Percentiles rank a stretch among this genome's conserved stretches.
Conservation (phyloP, 1,140 invertebrate genomes). For the Procambarus virginalis region DNA sequence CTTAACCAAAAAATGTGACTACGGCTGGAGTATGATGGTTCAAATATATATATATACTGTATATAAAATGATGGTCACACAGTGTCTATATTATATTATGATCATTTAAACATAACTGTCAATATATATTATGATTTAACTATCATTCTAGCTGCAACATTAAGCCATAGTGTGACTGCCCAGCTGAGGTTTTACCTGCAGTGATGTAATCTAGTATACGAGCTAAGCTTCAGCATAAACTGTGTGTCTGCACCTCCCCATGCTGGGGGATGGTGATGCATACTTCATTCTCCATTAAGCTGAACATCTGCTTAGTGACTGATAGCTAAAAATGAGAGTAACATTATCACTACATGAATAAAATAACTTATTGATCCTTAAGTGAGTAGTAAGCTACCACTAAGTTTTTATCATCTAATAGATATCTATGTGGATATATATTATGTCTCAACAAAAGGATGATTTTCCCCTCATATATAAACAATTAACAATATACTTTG, state of each 20-base stretch:
- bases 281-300: no score
- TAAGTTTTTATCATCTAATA: not conserved
- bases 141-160: not conserved
- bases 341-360: not conserved
- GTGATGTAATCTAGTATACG: not conserved
- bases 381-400: no score
- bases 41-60: not conserved
- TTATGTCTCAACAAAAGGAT: not conserved
- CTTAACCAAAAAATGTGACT: no score
- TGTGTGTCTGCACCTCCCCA: not conserved
- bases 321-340: not conserved
- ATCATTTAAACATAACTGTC: not conserved
- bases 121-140: not conserved
- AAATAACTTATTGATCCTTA: not conserved
- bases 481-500: not conserved
- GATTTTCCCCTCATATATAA: not conserved
- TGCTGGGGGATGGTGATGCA: not conserved
- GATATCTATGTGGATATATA: not conserved
- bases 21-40: not conserved
- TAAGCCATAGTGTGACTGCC: not conserved
- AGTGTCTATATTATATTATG: not conserved
- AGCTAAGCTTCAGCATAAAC: not conserved
- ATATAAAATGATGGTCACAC: no score
- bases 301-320: not conserved
- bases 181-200: not conserved